These are phyloP conservation scores for Andrena cerasifolii DNA, from an alignment of 1,140 invertebrate species.

Conservation along the genomic window DNA sequence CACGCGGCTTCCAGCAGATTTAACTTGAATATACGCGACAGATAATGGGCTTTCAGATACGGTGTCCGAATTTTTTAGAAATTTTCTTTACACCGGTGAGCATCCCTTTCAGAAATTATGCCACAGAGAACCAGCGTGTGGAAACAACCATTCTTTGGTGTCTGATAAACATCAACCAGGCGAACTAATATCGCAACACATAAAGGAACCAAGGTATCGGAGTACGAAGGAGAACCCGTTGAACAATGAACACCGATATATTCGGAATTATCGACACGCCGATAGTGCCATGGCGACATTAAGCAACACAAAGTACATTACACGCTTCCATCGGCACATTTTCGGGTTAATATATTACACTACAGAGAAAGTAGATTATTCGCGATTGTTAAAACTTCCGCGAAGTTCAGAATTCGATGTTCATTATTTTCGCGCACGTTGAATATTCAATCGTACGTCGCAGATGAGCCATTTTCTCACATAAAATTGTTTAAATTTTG, in stretches of 20 bases:
- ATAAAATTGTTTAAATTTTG: no score
- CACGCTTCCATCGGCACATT: background rate
- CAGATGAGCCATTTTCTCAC: no score
- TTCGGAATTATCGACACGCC: constrained; percentile 32
- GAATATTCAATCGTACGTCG: no score
- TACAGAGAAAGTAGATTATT: background rate
- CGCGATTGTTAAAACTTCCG: no score
- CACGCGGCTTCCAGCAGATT: background rate
- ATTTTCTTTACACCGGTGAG: background rate
- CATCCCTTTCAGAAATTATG: background rate
- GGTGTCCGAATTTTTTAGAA: background rate
- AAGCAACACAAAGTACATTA: background rate
- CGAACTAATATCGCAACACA: constrained; percentile 30
- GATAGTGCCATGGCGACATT: background rate
- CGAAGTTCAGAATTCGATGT: background rate
- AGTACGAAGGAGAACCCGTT: background rate
- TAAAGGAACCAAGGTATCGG: constrained; percentile 24
- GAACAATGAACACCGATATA: constrained; percentile 32
- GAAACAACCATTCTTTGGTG: constrained; percentile 3
- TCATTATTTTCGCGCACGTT: no score
- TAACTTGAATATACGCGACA: background rate
- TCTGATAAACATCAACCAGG: constrained; percentile 19
- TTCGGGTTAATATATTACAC: background rate
- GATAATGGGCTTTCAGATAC: background rate
- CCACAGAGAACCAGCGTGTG: background rate